phyloP scores from a whole-genome alignment of 2,797 vertebrate species.

The Lacerta agilis region DNA sequence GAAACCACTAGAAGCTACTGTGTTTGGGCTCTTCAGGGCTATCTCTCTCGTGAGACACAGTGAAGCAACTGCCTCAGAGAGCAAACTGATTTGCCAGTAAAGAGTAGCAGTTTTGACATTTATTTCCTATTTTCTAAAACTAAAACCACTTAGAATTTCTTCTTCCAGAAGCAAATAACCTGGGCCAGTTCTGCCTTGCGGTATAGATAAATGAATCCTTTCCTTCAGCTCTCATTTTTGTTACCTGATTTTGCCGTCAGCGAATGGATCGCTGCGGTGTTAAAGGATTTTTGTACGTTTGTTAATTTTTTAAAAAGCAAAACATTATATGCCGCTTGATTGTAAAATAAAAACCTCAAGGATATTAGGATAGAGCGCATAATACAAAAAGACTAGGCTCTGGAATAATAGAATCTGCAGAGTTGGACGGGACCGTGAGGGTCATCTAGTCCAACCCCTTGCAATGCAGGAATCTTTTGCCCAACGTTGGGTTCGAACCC shows the following conservation, averaged over 20 bases:
- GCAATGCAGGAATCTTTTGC: too few species aligned
- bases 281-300: background rate
- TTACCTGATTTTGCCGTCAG: background rate
- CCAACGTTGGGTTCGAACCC: too few species aligned
- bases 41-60: background rate
- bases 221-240: background rate
- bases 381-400: conserved; percentile 9
- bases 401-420: background rate
- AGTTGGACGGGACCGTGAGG: too few species aligned
- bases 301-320: too few species aligned
- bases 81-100: background rate
- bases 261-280: background rate
- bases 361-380: background rate
- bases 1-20: conserved; percentile 30
- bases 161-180: background rate
- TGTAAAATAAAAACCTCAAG: too few species aligned
- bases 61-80: background rate
- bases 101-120: background rate
- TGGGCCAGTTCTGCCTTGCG: too few species aligned
- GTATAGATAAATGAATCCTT: conserved; percentile 38
- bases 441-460: too few species aligned
- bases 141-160: background rate
- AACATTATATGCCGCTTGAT: too few species aligned
- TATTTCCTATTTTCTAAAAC: background rate
- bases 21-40: background rate